phyloP scores from a whole-genome alignment of 2,888 invertebrate species.

The Ditylenchus weischeri region DNA sequence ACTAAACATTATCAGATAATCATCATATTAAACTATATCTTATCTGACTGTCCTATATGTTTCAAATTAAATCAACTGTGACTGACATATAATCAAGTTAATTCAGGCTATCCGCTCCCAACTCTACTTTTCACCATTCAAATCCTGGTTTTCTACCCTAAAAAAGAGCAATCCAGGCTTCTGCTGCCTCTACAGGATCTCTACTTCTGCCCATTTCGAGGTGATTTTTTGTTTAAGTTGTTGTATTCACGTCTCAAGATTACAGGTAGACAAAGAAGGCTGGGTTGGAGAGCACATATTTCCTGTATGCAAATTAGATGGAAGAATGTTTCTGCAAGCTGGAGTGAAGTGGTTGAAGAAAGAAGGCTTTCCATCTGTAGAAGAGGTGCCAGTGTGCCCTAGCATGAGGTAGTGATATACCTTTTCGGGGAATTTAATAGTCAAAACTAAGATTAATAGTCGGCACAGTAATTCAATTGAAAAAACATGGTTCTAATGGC shows the following conservation, averaged over 20 bases:
- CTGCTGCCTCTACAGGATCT: slow-evolving; percentile 21
- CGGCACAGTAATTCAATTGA: too few relatives aligned
- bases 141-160: slow-evolving; percentile 75
- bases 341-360: slow-evolving; percentile 26
- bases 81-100: slow-evolving; percentile 22
- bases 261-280: slow-evolving; percentile 14
- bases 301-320: slow-evolving; percentile 22
- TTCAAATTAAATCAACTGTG: background rate
- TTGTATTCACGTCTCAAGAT: too few relatives aligned
- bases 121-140: slow-evolving; percentile 91
- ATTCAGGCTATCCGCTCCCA: slow-evolving; percentile 84
- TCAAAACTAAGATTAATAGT: too few relatives aligned
- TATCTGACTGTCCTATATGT: too few relatives aligned
- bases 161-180: slow-evolving; percentile 39
- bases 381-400: slow-evolving; percentile 16
- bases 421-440: too few relatives aligned
- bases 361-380: slow-evolving; percentile 17
- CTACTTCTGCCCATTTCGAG: slow-evolving; percentile 14
- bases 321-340: slow-evolving; percentile 17
- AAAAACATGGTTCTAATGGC: too few relatives aligned
- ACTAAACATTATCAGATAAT: too few relatives aligned
- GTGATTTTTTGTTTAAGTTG: too few relatives aligned
- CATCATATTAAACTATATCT: too few relatives aligned
- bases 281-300: slow-evolving; percentile 21
- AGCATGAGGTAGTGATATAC: slow-evolving; percentile 8